phyloP scores from a whole-genome alignment of 2,888 invertebrate genomes.

The Melikaiella ostensackeni region DNA sequence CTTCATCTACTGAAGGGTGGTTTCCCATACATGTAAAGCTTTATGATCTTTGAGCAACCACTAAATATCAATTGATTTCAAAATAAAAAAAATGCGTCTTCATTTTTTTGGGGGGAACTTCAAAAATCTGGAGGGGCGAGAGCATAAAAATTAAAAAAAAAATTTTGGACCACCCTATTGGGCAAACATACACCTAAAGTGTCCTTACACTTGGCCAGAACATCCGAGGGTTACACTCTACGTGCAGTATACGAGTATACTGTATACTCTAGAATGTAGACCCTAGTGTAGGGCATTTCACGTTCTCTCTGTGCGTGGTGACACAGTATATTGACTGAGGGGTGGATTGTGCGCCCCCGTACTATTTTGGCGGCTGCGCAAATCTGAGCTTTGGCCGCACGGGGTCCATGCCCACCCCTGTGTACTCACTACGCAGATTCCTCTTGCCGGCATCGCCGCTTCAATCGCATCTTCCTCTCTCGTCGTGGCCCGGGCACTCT shows the following conservation, averaged over 20 bases:
- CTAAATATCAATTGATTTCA: too few species aligned
- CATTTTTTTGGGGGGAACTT: too few species aligned
- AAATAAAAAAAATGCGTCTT: too few species aligned
- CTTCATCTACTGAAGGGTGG: too few species aligned
- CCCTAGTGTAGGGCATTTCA: conserved; percentile 14
- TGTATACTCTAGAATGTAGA: neutral
- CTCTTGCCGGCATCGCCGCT: conserved; percentile 70
- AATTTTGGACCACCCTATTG: too few species aligned
- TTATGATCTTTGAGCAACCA: too few species aligned
- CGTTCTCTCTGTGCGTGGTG: conserved; percentile 34
- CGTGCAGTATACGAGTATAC: neutral
- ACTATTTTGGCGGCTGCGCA: conserved; percentile 79
- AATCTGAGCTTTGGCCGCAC: conserved; percentile 72
- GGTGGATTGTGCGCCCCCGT: conserved; percentile 74
- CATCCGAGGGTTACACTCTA: too few species aligned
- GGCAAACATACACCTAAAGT: neutral
- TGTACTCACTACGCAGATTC: conserved; percentile 64
- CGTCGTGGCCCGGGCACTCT: conserved; percentile 42
- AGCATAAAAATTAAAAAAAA: too few species aligned
- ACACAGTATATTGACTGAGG: conserved; percentile 74
- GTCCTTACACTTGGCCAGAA: neutral
- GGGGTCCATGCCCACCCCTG: conserved; percentile 66
- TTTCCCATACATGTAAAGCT: too few species aligned
- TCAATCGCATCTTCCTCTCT: conserved; percentile 40
- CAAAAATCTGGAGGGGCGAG: too few species aligned